A percentile compares a stretch with the other conserved stretches of the same genome.
Conservation (phyloP, 64 coral and sea anemone species). For the Pocillopora verrucosa region DNA sequence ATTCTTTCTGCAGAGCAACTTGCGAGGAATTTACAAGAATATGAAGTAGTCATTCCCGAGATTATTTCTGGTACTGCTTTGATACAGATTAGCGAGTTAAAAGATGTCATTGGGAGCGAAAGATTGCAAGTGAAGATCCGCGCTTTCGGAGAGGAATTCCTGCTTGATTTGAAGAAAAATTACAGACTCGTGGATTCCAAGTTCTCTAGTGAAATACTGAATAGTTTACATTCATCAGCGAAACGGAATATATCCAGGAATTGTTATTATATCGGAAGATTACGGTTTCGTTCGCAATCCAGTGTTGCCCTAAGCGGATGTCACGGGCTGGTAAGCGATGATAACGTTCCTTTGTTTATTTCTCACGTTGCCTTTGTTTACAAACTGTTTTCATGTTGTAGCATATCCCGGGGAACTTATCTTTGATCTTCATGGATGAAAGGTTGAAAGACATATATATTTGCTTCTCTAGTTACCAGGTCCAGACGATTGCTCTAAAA, state of each 20-base stretch:
- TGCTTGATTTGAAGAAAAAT: conserved; percentile 39
- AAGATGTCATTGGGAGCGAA: not conserved
- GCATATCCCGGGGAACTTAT: not conserved
- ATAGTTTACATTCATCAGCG: not conserved
- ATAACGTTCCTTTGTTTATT: conserved; percentile 18
- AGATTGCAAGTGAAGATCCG: conserved; percentile 28
- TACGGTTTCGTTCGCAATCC: conserved; percentile 23
- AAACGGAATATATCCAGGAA: not conserved
- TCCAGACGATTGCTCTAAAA: not conserved
- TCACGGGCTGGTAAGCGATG: conserved; percentile 43
- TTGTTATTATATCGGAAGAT: conserved; percentile 51
- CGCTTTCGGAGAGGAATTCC: conserved; percentile 55
- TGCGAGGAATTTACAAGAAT: not conserved
- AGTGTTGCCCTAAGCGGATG: conserved; percentile 44
- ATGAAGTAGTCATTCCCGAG: conserved; percentile 11
- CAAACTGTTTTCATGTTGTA: not conserved
- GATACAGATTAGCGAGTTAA: not conserved
- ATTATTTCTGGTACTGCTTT: not conserved
- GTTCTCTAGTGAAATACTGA: conserved; percentile 36
- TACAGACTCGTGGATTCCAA: conserved; percentile 27
- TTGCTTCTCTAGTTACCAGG: not conserved
- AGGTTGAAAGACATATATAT: conserved; percentile 1
- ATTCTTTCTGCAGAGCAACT: not conserved
- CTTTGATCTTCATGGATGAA: not conserved
- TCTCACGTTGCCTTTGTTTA: not conserved